Evolutionary conservation across 2,797 vertebrate genomes (phyloP).

Genomic region (Falco novaeseelandiae): DNA sequence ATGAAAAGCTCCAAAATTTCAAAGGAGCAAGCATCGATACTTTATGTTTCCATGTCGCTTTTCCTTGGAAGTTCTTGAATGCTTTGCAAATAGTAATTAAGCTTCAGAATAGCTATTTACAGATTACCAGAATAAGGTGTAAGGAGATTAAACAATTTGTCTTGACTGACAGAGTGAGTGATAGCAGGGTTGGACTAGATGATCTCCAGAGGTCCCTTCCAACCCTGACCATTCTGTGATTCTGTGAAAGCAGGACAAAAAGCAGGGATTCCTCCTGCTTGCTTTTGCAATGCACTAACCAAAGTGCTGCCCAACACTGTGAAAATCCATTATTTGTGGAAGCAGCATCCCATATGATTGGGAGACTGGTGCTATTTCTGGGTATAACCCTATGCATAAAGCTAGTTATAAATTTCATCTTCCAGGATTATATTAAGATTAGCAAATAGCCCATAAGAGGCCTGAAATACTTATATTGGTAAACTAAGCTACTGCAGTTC

Average conservation of each 20-base stretch:
- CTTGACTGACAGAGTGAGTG: background rate
- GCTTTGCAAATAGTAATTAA: background rate
- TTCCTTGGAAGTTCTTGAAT: background rate
- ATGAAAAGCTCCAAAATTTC: background rate
- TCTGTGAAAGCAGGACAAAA: background rate
- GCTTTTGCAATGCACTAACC: background rate
- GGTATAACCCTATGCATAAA: background rate
- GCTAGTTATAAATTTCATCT: background rate
- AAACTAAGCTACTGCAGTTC: background rate
- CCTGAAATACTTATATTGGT: background rate
- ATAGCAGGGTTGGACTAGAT: background rate
- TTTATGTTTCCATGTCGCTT: background rate
- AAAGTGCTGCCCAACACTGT: background rate
- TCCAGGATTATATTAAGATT: background rate
- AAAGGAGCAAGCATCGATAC: background rate
- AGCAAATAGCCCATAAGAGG: background rate
- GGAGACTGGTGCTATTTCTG: background rate
- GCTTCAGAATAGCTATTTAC: background rate
- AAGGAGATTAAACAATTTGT: background rate
- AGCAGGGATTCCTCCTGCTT: background rate
- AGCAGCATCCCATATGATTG: background rate
- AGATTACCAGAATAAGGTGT: background rate
- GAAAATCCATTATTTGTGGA: background rate
- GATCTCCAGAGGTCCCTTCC: too few relatives aligned
- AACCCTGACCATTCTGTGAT: too few relatives aligned